Evolutionary conservation across 2,113 vertebrate species (phyloP).

Genomic region (Myanophis thanlyinensis): DNA sequence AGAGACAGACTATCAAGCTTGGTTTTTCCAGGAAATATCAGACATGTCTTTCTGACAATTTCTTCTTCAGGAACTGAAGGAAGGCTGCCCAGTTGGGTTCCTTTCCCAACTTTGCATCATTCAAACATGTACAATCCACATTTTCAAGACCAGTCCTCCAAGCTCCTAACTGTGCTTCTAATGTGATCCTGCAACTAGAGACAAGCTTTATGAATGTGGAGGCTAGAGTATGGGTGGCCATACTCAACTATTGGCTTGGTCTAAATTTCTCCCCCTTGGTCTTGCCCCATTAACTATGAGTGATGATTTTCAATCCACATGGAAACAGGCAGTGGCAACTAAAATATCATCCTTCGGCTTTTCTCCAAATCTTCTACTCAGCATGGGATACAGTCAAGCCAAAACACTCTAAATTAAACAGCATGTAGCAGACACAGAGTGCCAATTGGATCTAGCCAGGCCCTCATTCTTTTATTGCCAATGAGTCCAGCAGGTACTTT

Average conservation of each 20-base stretch:
- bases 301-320: not conserved
- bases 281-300: not conserved
- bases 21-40: not conserved
- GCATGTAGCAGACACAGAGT: not conserved
- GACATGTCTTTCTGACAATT: not conserved
- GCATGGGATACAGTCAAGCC: not conserved
- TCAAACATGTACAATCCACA: not conserved
- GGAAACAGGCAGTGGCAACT: not conserved
- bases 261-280: not conserved
- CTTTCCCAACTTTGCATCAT: not conserved
- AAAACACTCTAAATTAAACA: not conserved
- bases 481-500: not conserved
- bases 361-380: not conserved
- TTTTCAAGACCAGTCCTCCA: not conserved
- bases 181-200: not conserved
- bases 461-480: not conserved
- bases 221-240: not conserved
- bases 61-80: not conserved
- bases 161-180: not conserved
- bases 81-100: not conserved
- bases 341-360: not conserved
- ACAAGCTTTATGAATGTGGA: not conserved
- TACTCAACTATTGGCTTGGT: not conserved
- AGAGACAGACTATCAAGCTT: not conserved
- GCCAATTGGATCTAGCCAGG: not conserved